Evolutionary conservation across 30 jellyfish, hydroid and myxozoan species (phyloP), one percentile per base, ranked within the genome.

Genomic region (Hydra vulgaris): DNA sequence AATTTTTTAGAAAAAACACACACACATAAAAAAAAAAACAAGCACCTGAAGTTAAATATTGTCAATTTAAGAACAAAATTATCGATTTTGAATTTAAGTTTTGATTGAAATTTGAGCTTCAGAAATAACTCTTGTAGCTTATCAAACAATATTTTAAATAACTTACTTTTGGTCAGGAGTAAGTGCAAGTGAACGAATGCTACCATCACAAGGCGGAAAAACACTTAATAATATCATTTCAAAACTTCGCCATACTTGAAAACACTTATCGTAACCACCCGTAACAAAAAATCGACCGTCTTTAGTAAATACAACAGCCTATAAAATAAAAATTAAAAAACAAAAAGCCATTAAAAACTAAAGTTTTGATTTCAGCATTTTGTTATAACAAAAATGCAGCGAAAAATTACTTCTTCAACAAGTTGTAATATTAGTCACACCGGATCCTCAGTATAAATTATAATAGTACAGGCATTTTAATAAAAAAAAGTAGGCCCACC

Each of bases 131-230:
- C n/a, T n/a, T n/a, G n/a, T n/a, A n/a, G n/a, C n/a, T n/a, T n/a
- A 40, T 40, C 5, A 40, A 3, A 40, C 5, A 40, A 40, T 5
- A 40, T 40, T 40, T 3, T 3, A 40, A 40, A 40, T 40, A 68
- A 53, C 96, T 79, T 73, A 92, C 98, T 82, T 92, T 67, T 87
- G 92, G 70, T 92, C 98, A 0, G 95, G 98, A n/a, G 98, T 92
- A 71, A 92, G 81, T 21, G 94, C 77, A 76, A 92, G 80, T 53
- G 96, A 83, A 8, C 85, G 68, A 71, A 92, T 84, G 18, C 74
- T 80, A 16, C 94, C 98, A 25, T 87, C 96, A 26, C 98, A 92
- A 7, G 98, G 98, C 21, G 96, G 98, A 82, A 82, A 92, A 21
- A 87, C 96, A 53, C 95, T 92, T 79, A 86, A 71, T 81, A 87